Base-by-base conservation (phyloP, 2,888 invertebrate genomes). In the Archips xylosteana region DNA sequence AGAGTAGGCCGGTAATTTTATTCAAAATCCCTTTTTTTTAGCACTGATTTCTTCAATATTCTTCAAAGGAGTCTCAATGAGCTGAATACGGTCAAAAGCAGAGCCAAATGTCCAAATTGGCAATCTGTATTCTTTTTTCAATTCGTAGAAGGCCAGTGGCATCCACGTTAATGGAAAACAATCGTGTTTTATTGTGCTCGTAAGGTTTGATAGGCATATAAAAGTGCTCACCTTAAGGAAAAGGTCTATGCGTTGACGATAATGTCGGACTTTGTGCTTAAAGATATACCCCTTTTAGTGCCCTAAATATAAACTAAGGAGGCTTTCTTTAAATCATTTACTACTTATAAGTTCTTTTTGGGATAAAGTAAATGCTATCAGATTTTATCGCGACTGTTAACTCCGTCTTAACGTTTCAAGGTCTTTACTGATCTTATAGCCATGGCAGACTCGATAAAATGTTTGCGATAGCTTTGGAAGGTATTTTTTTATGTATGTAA, bases 121-220 rank as follows among this genome's bases (percentile, higher is more conserved):
- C 69, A 59, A 65, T 74, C 64, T 60, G 73, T 69, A 74, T 74
- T 74, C 64, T 74, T 74, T 74, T 74, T 74, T 69, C 60, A 74
- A 64, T 70, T 15, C 64, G 36, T 42, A 49, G 65, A 61, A 70
- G 47, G 76, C 74, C 74, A 70, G 76, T 76, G 79, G 80, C 65
- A 85, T 86, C 89, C 84, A 90, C 88, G 90, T 89, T 92, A 93
- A 93, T 92, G 92, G 91, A 90, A 92, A 92, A 92, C 94, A 92
- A 93, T 94, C 90, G 91, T 93, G 94, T 92, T 94, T 93, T 92
- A 94, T 93, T 92, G 87, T 86, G 85, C 89, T 90, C 93, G 87
- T 92, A 92, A 93, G 89, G 84, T 90, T 92, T 92, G 91, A 93
- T 92, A 87, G 92, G 87, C 85, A 87, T 87, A 92, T 92, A 92